Base-by-base conservation (phyloP, 1,140 invertebrate genomes). In the Leguminivora glycinivorella region DNA sequence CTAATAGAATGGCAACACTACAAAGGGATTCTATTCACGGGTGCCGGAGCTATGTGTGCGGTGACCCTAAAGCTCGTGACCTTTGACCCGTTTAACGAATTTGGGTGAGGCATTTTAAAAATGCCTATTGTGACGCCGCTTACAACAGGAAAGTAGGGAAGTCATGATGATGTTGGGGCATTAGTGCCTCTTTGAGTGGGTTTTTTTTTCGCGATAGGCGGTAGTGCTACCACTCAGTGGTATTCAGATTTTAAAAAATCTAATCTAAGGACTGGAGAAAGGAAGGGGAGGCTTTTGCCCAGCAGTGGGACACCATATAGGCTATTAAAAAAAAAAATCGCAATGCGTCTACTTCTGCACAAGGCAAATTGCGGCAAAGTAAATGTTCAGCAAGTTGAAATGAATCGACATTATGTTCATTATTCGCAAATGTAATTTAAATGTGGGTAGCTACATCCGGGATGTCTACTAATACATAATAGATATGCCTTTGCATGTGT, bases 1-100 rank as follows among this genome's bases (percentile, higher is more conserved):
- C 75, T 81, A 79, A 82, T 82, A 77, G 72, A 80, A 75, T 76
- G 72, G 73, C 69, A 77, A 74, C 76, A 73, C 70, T 67, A 80
- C 77, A 80, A 80, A 80, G 74, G 73, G 70, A 76, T 76, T 76
- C 74, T 75, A 72, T 77, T 76, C 72, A 72, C 71, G 73, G 72
- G 67, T 74, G 69, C 73, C 74, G 69, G 71, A 58, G 67, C 75
- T 73, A 70, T 72, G 73, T 80, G 76, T 76, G 73, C 72, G 71
- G 56, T 76, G 74, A 80, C 78, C 78, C 70, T 76, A 73, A 76
- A 70, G 69, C 70, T 47, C 58, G 31, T 69, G 69, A 70, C 72
- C 72, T 73, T 63, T 73, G 72, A 63, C 70, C 69, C 68, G 68
- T 69, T 52, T 70, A 73, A 70, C 66, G 69, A 58, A 69, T 67